phyloP scores from a whole-genome alignment of 2,888 invertebrate genomes.

The Meiosimyza decipiens region DNA sequence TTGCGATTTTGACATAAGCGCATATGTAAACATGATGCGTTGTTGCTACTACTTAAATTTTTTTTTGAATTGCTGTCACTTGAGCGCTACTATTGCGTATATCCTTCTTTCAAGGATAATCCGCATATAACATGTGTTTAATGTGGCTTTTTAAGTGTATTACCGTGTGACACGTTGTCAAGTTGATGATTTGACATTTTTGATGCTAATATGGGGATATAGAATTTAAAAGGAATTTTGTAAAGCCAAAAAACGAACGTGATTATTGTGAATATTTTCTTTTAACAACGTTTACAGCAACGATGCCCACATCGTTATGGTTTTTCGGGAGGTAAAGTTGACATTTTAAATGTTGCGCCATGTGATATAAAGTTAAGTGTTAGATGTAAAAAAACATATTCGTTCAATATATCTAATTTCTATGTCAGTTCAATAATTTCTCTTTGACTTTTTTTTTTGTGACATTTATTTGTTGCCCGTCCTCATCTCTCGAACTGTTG shows the following conservation, averaged over 20 bases:
- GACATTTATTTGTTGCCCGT: no score
- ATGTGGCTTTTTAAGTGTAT: constrained; percentile 26
- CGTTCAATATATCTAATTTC: no score
- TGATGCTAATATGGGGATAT: constrained; percentile 2
- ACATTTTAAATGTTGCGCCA: no score
- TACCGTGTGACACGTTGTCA: constrained; percentile 22
- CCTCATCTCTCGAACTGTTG: no score
- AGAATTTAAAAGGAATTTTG: not conserved
- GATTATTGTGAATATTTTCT: no score
- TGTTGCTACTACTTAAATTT: not conserved
- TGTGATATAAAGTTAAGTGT: no score
- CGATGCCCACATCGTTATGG: no score
- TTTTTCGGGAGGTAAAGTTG: no score
- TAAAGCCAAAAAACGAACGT: not conserved
- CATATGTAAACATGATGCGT: constrained; percentile 18
- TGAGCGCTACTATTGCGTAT: not conserved
- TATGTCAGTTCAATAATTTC: no score
- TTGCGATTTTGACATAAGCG: constrained; percentile 21
- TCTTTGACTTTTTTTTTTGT: no score
- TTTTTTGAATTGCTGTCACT: constrained; percentile 19
- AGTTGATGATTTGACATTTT: constrained; percentile 16
- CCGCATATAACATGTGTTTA: constrained; percentile 14
- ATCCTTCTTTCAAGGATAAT: constrained; percentile 12
- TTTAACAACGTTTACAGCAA: no score
- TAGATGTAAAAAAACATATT: no score